These are phyloP conservation scores for Neostethus bicornis DNA, from an alignment of 2,797 vertebrate species.

Conservation along the genomic window DNA sequence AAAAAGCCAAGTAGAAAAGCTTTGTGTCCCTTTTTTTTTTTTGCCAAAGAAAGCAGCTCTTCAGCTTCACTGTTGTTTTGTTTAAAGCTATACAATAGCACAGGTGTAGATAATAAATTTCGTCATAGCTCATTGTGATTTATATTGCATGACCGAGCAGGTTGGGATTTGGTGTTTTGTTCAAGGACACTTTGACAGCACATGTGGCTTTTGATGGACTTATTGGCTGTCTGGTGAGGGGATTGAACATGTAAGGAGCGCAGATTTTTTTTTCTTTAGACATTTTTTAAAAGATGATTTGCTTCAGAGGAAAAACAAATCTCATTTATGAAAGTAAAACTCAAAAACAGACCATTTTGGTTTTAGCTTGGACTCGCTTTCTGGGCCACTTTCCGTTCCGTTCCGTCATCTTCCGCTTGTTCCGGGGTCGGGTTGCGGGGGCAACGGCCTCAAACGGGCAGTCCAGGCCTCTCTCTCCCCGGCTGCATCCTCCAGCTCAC, in stretches of 20 bases:
- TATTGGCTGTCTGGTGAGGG: conserved; percentile 13
- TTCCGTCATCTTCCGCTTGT: too few species aligned
- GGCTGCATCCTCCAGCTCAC: too few species aligned
- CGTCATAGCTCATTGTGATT: conserved; percentile 25
- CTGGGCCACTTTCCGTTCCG: too few species aligned
- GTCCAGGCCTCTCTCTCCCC: too few species aligned
- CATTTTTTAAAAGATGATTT: conserved; percentile 6
- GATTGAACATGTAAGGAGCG: conserved; percentile 41
- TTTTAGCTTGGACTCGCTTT: background rate
- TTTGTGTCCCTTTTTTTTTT: background rate
- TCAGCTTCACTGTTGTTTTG: conserved; percentile 15
- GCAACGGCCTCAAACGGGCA: too few species aligned
- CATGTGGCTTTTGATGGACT: conserved; percentile 38
- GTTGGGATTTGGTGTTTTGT: conserved; percentile 33
- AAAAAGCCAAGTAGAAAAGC: conserved; percentile 7
- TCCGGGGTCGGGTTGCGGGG: too few species aligned
- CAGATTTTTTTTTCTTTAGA: conserved; percentile 11
- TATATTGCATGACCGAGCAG: conserved; percentile 42
- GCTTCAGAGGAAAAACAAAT: conserved; percentile 22
- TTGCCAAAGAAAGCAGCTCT: conserved; percentile 5
- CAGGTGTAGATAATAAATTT: conserved; percentile 42
- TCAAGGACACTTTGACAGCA: conserved; percentile 48
- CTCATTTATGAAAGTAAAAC: conserved; percentile 36
- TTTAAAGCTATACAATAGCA: conserved; percentile 35
- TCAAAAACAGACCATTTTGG: background rate